phyloP scores from a whole-genome alignment of 2,888 invertebrate genomes.

The Sesia apiformis region DNA sequence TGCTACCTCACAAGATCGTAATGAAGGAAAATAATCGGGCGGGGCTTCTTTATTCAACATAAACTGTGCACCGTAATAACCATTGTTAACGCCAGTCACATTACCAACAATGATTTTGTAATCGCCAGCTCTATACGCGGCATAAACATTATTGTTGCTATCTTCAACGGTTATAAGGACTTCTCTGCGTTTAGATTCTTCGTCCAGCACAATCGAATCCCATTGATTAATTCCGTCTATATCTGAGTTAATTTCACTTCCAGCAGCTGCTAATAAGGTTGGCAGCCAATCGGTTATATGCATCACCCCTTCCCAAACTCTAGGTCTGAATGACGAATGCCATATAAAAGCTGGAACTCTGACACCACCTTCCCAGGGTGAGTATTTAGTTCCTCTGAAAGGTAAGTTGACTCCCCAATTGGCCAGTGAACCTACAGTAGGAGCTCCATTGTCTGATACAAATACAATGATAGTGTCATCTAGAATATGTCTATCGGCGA shows the following conservation, averaged over 20 bases:
- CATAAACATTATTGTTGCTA: constrained; percentile 63
- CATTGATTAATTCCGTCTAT: constrained; percentile 82
- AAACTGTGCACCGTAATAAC: constrained; percentile 47
- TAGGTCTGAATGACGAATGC: constrained; percentile 74
- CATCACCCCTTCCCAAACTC: constrained; percentile 76
- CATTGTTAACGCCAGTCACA: constrained; percentile 47
- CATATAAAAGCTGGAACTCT: constrained; percentile 85
- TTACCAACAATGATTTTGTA: constrained; percentile 78
- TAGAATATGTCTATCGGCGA: constrained; percentile 80
- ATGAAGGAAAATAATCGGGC: constrained; percentile 41
- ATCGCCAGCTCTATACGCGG: constrained; percentile 74
- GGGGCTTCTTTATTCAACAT: constrained; percentile 35
- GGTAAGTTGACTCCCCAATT: constrained; percentile 88
- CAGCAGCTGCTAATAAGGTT: constrained; percentile 73
- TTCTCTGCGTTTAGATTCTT: constrained; percentile 64
- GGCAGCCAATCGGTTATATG: constrained; percentile 91
- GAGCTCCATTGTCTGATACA: constrained; percentile 92
- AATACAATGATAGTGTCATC: constrained; percentile 90
- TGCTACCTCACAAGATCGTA: constrained; percentile 39
- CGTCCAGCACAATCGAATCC: constrained; percentile 73
- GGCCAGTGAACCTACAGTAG: constrained; percentile 81
- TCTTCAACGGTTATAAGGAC: constrained; percentile 75
- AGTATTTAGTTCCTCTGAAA: constrained; percentile 85
- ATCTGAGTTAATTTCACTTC: constrained; percentile 34
- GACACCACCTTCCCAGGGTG: constrained; percentile 90